Percentiles rank a stretch among this genome's conserved stretches.
Evolutionary conservation across 1,140 invertebrate species (phyloP).

Genomic region (Apolygus lucorum): DNA sequence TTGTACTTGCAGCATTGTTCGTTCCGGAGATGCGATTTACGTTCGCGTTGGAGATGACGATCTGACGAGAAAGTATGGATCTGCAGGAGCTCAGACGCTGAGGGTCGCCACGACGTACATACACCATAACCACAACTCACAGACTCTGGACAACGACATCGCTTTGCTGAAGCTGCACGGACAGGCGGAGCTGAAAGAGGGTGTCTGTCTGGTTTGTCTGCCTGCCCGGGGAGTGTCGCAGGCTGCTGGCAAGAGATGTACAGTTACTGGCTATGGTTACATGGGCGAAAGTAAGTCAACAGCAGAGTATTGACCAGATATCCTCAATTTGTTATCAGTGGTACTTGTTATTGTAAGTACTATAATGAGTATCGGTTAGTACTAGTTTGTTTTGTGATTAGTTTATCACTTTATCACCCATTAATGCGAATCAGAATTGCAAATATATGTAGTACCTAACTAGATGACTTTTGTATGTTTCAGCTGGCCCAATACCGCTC

Average conservation of each 20-base stretch:
- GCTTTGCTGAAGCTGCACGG: conserved; percentile 84
- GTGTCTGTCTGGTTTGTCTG: conserved; percentile 76
- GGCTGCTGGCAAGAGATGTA: conserved; percentile 77
- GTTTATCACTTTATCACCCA: no score
- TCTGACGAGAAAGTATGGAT: conserved; percentile 74
- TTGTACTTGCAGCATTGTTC: conserved; percentile 61
- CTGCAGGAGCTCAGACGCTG: conserved; percentile 77
- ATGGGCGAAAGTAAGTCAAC: conserved; percentile 85
- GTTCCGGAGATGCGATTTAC: conserved; percentile 82
- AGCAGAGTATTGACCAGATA: no score
- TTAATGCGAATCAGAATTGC: no score
- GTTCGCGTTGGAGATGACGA: conserved; percentile 90
- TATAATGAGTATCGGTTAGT: no score
- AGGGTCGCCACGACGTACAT: conserved; percentile 87
- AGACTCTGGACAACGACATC: conserved; percentile 92
- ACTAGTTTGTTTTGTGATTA: no score
- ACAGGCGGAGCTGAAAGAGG: conserved; percentile 78
- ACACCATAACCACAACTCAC: conserved; percentile 92
- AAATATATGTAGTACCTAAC: no score
- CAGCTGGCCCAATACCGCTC: conserved; percentile 82
- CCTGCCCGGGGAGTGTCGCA: conserved; percentile 77
- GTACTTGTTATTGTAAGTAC: no score
- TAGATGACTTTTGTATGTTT: conserved; percentile 24
- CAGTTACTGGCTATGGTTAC: conserved; percentile 87
- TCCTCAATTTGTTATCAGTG: no score